Percentiles rank a stretch among this genome's conserved stretches.
These are phyloP conservation scores for Oophaga sylvatica DNA, from an alignment of 2,797 vertebrate genomes.

Conservation along the genomic window DNA sequence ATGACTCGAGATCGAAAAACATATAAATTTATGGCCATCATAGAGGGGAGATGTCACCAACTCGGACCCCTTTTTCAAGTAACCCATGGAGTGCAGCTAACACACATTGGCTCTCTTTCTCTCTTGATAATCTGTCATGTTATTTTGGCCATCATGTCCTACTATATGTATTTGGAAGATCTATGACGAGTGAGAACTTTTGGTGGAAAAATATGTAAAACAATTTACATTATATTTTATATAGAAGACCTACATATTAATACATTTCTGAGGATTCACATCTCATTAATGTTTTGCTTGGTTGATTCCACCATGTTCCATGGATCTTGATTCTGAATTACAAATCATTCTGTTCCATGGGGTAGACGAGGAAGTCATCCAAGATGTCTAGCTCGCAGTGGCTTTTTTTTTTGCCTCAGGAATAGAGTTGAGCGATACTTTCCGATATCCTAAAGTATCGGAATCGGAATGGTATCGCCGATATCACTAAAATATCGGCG, in stretches of 20 bases:
- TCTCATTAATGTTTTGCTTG: constrained; percentile 3
- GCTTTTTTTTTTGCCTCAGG: constrained; percentile 71
- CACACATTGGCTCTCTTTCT: not conserved
- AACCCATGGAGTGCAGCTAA: not conserved
- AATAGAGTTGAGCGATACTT: too few species aligned
- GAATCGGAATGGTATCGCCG: too few species aligned
- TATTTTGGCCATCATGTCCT: not conserved
- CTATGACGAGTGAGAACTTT: not conserved
- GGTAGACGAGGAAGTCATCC: constrained; percentile 63
- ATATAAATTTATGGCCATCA: not conserved
- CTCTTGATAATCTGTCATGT: not conserved
- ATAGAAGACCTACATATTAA: not conserved
- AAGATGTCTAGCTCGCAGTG: constrained; percentile 67
- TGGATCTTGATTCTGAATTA: constrained; percentile 38
- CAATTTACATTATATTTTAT: not conserved
- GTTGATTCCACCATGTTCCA: constrained; percentile 9
- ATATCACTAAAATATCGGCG: too few species aligned
- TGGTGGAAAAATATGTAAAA: not conserved
- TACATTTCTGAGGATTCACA: not conserved
- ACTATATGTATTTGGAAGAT: not conserved
- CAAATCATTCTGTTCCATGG: constrained; percentile 56
- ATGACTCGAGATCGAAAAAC: too few species aligned
- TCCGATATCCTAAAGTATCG: too few species aligned
- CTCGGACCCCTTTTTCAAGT: not conserved
- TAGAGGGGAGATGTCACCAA: not conserved